These are phyloP conservation scores for Melanerpes formicivorus DNA, from an alignment of 2,113 vertebrate species.

Conservation along the genomic window DNA sequence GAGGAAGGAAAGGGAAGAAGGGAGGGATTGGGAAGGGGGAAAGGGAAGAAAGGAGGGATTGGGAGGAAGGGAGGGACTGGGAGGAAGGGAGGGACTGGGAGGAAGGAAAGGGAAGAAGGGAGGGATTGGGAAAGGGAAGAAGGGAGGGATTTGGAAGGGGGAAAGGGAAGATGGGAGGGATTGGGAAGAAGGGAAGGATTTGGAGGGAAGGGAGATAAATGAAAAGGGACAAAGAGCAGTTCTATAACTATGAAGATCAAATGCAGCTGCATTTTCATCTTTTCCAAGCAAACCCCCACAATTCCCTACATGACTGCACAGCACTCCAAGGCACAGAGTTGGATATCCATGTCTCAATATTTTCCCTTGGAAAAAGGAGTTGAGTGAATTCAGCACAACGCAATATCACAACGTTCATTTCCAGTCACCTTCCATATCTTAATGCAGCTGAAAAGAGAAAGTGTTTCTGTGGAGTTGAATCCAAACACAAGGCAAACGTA, in stretches of 20 bases:
- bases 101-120: no score
- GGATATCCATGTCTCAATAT: constrained; percentile 3
- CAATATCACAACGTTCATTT: not conserved
- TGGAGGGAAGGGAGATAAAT: not conserved
- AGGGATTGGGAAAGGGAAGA: no score
- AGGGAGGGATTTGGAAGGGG: no score
- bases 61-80: not conserved
- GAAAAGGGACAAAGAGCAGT: not conserved
- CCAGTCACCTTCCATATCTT: not conserved
- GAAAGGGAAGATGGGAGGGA: not conserved
- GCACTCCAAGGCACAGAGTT: not conserved
- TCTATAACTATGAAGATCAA: not conserved
- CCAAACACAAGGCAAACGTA: constrained; percentile 4
- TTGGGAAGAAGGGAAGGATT: not conserved
- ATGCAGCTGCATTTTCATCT: not conserved
- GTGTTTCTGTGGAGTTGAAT: not conserved
- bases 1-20: no score
- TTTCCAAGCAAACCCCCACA: not conserved
- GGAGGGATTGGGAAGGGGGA: no score
- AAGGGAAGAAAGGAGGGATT: no score
- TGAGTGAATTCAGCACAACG: not conserved
- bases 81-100: no score
- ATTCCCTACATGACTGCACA: not conserved
- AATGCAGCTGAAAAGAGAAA: not conserved
- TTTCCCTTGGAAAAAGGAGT: constrained; percentile 14